Evolutionary conservation across 2,888 invertebrate genomes (phyloP).

Genomic region (Fragum whitleyi): DNA sequence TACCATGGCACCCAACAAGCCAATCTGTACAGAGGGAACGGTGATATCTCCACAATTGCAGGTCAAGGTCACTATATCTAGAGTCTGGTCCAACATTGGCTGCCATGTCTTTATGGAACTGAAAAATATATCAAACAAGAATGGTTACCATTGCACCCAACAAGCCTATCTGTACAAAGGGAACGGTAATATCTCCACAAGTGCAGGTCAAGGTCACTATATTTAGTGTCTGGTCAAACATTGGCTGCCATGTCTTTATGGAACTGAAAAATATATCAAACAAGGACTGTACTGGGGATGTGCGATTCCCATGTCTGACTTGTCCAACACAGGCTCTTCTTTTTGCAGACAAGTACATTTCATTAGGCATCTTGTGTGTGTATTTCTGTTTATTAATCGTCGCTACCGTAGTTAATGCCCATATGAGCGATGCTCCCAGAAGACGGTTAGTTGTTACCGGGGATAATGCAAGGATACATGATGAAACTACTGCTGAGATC

Average conservation of each 20-base stretch:
- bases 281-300: no score
- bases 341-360: no score
- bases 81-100: slow-evolving; percentile 67
- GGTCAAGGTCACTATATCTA: slow-evolving; percentile 71
- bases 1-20: slow-evolving; percentile 61
- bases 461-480: no score
- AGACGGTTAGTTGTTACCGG: no score
- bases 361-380: no score
- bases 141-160: slow-evolving; percentile 76
- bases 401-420: no score
- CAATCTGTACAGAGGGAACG: slow-evolving; percentile 80
- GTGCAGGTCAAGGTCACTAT: slow-evolving; percentile 72
- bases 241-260: slow-evolving; percentile 44
- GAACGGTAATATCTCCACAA: slow-evolving; percentile 77
- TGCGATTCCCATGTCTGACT: no score
- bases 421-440: no score
- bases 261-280: slow-evolving; percentile 26
- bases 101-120: slow-evolving; percentile 52
- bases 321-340: no score
- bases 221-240: slow-evolving; percentile 68
- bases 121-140: not conserved
- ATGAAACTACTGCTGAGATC: no score
- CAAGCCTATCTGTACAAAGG: slow-evolving; percentile 82
- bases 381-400: no score
- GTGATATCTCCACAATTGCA: slow-evolving; percentile 74